Percentiles rank a stretch among this genome's conserved stretches.
Conservation (phyloP, 2,113 vertebrate genomes). For the Trochalopteron elliotii region DNA sequence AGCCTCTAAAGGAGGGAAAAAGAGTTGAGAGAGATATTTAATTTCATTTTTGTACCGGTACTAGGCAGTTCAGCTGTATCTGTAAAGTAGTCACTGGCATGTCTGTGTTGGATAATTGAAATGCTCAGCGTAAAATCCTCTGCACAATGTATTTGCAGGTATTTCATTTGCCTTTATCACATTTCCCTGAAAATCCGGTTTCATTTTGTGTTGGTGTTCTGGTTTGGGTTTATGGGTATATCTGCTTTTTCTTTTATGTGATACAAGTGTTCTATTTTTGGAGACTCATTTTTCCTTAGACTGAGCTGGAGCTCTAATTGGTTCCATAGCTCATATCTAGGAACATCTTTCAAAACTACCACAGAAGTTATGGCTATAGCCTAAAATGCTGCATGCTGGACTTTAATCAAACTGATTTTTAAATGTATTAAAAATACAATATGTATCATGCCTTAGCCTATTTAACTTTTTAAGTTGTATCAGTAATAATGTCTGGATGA, state of each 20-base stretch:
- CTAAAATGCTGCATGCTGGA: background rate
- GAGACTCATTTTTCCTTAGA: slow-evolving; percentile 31
- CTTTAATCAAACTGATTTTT: slow-evolving; percentile 20
- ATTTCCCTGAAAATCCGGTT: background rate
- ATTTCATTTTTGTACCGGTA: background rate
- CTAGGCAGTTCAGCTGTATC: background rate
- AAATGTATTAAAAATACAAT: background rate
- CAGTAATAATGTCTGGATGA: background rate
- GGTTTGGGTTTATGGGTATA: background rate
- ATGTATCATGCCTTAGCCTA: background rate
- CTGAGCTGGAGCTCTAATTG: slow-evolving; percentile 36
- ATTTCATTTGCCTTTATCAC: background rate
- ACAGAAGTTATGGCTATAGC: background rate
- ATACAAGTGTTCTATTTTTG: slow-evolving; percentile 12
- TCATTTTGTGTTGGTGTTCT: background rate
- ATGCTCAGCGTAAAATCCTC: background rate
- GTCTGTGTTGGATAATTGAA: background rate
- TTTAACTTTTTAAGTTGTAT: background rate
- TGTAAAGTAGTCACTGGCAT: background rate
- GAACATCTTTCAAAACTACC: slow-evolving; percentile 1
- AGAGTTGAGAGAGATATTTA: background rate
- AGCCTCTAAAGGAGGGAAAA: background rate
- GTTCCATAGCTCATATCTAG: slow-evolving; percentile 47
- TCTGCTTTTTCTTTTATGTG: background rate
- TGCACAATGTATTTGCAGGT: background rate